A percentile compares a stretch with the other conserved stretches of the same genome.
These are phyloP conservation scores for Periophthalmus modestus DNA, from an alignment of 2,113 vertebrate genomes.

Conservation along the genomic window DNA sequence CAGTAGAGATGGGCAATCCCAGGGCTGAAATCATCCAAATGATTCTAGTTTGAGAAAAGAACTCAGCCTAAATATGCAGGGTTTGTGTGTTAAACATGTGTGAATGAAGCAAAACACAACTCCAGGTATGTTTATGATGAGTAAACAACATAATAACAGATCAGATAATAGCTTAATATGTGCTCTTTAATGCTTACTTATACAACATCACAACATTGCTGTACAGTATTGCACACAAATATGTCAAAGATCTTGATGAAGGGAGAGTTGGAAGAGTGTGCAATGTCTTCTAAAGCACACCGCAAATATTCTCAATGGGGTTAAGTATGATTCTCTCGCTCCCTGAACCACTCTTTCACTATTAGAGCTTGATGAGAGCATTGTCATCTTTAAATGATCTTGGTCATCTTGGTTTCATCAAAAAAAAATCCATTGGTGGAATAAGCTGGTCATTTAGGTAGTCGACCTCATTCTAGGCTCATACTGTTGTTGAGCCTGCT, in stretches of 20 bases:
- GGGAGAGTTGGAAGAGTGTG: background rate
- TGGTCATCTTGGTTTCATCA: background rate
- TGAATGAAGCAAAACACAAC: too few relatives aligned
- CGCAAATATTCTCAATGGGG: background rate
- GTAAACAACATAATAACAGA: too few relatives aligned
- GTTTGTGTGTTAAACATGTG: too few relatives aligned
- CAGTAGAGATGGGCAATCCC: too few relatives aligned
- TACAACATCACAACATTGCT: background rate
- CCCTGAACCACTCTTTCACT: background rate
- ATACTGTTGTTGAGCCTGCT: background rate
- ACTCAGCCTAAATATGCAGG: too few relatives aligned
- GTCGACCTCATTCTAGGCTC: background rate
- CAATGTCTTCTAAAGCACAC: background rate
- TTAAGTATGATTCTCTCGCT: background rate
- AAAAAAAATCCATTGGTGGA: background rate
- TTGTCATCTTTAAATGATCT: background rate
- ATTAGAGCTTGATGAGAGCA: background rate
- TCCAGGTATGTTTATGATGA: too few relatives aligned
- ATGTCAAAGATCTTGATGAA: background rate
- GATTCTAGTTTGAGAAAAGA: too few relatives aligned
- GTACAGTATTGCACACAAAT: background rate
- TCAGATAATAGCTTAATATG: too few relatives aligned
- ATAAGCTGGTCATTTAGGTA: background rate
- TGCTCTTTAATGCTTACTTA: too few relatives aligned
- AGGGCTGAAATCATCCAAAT: too few relatives aligned